These are phyloP conservation scores for Ditylenchus dipsaci DNA, from an alignment of 1,140 invertebrate species.

Conservation along the genomic window DNA sequence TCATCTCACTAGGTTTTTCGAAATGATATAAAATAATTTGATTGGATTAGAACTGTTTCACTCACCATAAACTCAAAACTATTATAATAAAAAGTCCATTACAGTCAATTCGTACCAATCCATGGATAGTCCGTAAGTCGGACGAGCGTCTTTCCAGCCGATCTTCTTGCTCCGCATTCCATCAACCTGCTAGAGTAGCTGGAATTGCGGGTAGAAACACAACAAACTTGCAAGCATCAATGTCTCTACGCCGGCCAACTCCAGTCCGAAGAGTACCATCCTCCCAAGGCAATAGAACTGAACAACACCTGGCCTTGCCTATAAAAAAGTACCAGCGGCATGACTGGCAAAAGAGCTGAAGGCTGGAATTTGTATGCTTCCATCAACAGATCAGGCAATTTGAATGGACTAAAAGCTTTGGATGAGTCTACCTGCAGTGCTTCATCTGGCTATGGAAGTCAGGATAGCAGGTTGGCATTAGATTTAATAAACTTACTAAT, in stretches of 20 bases:
- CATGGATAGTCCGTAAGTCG: slow-evolving; percentile 15
- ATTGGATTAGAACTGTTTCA: no score
- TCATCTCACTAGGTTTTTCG: no score
- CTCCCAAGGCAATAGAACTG: not conserved
- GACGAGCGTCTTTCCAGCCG: not conserved
- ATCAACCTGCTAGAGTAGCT: no score
- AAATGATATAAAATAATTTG: no score
- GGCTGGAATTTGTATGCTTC: slow-evolving; percentile 13
- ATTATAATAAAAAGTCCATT: not conserved
- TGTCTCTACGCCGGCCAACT: not conserved
- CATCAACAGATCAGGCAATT: slow-evolving; percentile 6
- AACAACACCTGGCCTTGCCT: no score
- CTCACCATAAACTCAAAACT: no score
- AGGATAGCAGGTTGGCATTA: slow-evolving; percentile 26
- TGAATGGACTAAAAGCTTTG: slow-evolving; percentile 20
- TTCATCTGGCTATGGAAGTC: slow-evolving; percentile 26
- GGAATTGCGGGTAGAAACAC: no score
- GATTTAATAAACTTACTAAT: not conserved
- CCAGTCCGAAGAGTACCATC: not conserved
- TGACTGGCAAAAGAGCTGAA: not conserved
- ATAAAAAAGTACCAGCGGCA: not conserved
- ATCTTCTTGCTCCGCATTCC: not conserved
- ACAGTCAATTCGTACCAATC: slow-evolving; percentile 28
- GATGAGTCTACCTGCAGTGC: slow-evolving; percentile 32
- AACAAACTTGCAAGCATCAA: no score